A percentile compares a stretch with the other conserved stretches of the same genome.
phyloP scores from a whole-genome alignment of 1,140 invertebrate species.

The Lepidurus couesii region DNA sequence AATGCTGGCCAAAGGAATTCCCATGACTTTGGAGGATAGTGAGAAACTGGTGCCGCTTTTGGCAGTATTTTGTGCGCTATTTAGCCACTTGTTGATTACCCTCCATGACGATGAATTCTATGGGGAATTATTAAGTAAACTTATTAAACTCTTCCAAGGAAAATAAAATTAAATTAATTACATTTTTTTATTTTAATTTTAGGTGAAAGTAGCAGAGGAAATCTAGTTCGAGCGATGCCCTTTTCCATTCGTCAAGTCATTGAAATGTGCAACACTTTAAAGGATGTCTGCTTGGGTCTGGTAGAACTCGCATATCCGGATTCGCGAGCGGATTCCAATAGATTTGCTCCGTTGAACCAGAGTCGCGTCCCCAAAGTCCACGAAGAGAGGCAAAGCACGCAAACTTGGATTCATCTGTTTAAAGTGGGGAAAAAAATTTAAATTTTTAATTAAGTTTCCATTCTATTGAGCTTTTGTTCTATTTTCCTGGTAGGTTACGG shows the following conservation, averaged over 20 bases:
- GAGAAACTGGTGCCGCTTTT: conserved; percentile 68
- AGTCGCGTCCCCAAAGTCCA: conserved; percentile 36
- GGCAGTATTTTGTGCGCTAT: conserved; percentile 77
- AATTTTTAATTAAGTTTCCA: conserved; percentile 21
- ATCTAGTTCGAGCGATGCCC: conserved; percentile 45
- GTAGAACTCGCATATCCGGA: conserved; percentile 87
- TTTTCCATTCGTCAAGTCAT: conserved; percentile 49
- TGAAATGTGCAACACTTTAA: conserved; percentile 46
- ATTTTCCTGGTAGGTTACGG: conserved; percentile 52
- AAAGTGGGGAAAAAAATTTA: conserved; percentile 45
- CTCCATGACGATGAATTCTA: conserved; percentile 82
- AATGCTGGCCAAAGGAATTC: conserved; percentile 62
- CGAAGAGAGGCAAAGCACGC: conserved; percentile 41
- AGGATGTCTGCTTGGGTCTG: conserved; percentile 75
- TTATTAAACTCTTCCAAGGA: neutral
- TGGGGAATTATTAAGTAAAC: conserved; percentile 40
- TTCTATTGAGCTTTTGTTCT: conserved; percentile 26
- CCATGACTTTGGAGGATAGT: conserved; percentile 58
- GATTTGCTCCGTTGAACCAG: conserved; percentile 30
- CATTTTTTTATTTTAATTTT: no score
- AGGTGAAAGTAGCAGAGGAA: neutral
- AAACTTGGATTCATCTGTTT: conserved; percentile 56
- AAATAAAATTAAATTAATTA: neutral
- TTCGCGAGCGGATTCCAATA: conserved; percentile 51
- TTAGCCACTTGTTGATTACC: conserved; percentile 73